These are phyloP conservation scores for Poecilia wingei DNA, from an alignment of 2,797 vertebrate genomes.

Conservation along the genomic window DNA sequence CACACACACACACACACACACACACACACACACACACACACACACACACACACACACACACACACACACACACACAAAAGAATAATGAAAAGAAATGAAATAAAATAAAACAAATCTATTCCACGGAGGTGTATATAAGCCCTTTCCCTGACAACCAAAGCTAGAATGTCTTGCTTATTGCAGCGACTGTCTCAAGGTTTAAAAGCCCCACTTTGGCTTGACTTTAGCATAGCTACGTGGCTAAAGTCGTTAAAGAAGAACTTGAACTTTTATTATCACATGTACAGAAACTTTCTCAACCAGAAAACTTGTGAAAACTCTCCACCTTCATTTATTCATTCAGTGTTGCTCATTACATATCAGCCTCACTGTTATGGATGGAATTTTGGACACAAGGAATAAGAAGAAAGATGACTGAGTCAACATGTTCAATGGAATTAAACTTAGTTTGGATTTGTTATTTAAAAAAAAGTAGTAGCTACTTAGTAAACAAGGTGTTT, in stretches of 20 bases:
- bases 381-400: not conserved
- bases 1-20: too few relatives aligned
- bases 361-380: not conserved
- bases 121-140: not conserved
- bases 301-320: not conserved
- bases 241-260: not conserved
- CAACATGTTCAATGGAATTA: not conserved
- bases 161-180: not conserved
- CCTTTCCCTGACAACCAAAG: not conserved
- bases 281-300: not conserved
- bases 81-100: too few relatives aligned
- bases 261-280: not conserved
- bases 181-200: not conserved
- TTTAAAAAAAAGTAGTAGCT: too few relatives aligned
- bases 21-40: too few relatives aligned
- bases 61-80: too few relatives aligned
- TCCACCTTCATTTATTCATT: too few relatives aligned
- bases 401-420: not conserved
- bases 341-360: not conserved
- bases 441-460: not conserved
- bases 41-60: too few relatives aligned
- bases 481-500: not conserved
- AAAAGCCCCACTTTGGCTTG: not conserved
- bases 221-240: not conserved
- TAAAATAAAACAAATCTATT: not conserved